phyloP scores from a whole-genome alignment of 1,140 invertebrate genomes.

The Lineus longissimus region DNA sequence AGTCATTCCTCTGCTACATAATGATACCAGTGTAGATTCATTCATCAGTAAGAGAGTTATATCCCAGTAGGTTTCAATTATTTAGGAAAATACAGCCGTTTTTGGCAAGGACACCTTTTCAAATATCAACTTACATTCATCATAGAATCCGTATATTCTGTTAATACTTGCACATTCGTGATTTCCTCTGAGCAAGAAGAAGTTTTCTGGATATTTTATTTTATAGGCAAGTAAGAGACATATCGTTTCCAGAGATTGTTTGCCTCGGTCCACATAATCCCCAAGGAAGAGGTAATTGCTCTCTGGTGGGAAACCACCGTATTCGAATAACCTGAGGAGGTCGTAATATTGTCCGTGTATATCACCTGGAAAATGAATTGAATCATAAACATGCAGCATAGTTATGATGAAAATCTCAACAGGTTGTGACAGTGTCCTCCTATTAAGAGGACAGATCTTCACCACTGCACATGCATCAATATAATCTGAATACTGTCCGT shows the following conservation, averaged over 20 bases:
- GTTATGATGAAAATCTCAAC: too few species aligned
- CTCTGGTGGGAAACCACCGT: slow-evolving; percentile 99
- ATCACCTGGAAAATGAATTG: slow-evolving; percentile 70
- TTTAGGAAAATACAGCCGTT: too few species aligned
- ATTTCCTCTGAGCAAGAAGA: slow-evolving; percentile 66
- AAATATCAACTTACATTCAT: slow-evolving; percentile 52
- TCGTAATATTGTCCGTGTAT: slow-evolving; percentile 98
- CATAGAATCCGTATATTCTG: slow-evolving; percentile 61
- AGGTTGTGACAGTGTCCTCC: too few species aligned
- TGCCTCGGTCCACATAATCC: slow-evolving; percentile 62
- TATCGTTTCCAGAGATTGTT: slow-evolving; percentile 64
- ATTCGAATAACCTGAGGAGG: slow-evolving; percentile 95
- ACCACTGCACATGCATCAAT: too few species aligned
- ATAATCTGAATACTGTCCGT: too few species aligned
- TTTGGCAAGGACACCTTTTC: too few species aligned
- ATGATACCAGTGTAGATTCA: too few species aligned
- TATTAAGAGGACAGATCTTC: too few species aligned
- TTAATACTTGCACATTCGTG: slow-evolving; percentile 67
- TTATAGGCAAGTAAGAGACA: slow-evolving; percentile 58
- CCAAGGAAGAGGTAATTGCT: slow-evolving; percentile 98
- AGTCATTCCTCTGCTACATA: too few species aligned
- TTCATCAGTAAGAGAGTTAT: too few species aligned
- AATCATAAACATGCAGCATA: too few species aligned
- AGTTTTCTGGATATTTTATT: slow-evolving; percentile 61
- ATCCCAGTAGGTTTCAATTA: too few species aligned